Conservation (phyloP, 2,113 vertebrate genomes). For the Petrocephalus zakoni region DNA sequence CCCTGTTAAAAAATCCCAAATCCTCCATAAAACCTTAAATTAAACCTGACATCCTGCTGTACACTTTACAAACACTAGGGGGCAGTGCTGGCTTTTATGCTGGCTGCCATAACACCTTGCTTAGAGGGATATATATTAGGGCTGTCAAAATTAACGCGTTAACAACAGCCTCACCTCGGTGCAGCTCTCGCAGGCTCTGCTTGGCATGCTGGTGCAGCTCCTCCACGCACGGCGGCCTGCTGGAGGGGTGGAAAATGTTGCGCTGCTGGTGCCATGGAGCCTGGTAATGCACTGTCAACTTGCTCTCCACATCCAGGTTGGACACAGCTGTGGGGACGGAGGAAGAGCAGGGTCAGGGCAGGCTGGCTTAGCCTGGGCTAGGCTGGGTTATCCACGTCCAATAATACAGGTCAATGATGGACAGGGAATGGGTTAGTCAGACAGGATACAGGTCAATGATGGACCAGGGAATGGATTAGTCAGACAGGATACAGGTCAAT, state of each 20-base stretch:
- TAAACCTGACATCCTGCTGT: background rate
- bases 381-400: background rate
- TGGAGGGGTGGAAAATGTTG: slow-evolving; percentile 78
- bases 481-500: no score
- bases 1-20: background rate
- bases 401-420: no score
- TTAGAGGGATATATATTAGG: background rate
- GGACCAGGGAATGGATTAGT: no score
- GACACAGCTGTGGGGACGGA: slow-evolving; percentile 73
- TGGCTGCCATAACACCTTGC: background rate
- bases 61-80: slow-evolving; percentile 39
- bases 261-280: slow-evolving; percentile 84
- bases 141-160: no score
- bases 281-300: slow-evolving; percentile 78
- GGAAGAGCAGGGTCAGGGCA: background rate
- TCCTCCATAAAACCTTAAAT: background rate
- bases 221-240: slow-evolving; percentile 78
- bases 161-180: slow-evolving; percentile 71
- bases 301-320: slow-evolving; percentile 89
- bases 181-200: slow-evolving; percentile 72
- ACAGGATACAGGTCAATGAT: no score
- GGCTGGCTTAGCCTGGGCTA: background rate
- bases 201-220: slow-evolving; percentile 82
- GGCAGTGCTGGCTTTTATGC: slow-evolving; percentile 30
- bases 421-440: no score